Conservation (phyloP, 2,113 vertebrate species). For the Struthio camelus region DNA sequence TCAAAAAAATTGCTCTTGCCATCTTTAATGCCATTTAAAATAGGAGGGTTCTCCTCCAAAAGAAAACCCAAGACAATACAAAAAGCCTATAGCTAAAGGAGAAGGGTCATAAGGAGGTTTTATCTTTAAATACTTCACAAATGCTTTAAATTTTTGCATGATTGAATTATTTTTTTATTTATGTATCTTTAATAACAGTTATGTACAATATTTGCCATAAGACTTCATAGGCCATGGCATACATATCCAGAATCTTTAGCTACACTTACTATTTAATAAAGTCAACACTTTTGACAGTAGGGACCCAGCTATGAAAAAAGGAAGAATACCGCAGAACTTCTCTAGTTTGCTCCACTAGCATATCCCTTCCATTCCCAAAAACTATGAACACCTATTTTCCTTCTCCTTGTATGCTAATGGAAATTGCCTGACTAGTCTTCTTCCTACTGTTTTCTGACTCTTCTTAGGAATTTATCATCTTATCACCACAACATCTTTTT, state of each 20-base stretch:
- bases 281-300: not conserved
- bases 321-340: not conserved
- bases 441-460: not conserved
- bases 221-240: not conserved
- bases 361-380: not conserved
- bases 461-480: not conserved
- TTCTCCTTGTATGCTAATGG: not conserved
- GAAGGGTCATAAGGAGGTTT: not conserved
- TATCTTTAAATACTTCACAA: not conserved
- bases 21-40: not conserved
- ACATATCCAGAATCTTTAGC: not conserved
- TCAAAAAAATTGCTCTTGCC: not conserved
- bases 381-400: not conserved
- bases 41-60: not conserved
- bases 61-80: rapidly evolving
- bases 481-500: not conserved
- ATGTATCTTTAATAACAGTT: not conserved
- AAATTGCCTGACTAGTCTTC: not conserved
- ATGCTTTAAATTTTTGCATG: not conserved
- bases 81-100: not conserved
- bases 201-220: not conserved
- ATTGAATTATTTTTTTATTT: not conserved
- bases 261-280: rapidly evolving
- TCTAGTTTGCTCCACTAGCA: rapidly evolving
- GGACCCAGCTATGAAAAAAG: not conserved